Base-by-base conservation (phyloP, 2,888 invertebrate genomes). In the Ceramica pisi region DNA sequence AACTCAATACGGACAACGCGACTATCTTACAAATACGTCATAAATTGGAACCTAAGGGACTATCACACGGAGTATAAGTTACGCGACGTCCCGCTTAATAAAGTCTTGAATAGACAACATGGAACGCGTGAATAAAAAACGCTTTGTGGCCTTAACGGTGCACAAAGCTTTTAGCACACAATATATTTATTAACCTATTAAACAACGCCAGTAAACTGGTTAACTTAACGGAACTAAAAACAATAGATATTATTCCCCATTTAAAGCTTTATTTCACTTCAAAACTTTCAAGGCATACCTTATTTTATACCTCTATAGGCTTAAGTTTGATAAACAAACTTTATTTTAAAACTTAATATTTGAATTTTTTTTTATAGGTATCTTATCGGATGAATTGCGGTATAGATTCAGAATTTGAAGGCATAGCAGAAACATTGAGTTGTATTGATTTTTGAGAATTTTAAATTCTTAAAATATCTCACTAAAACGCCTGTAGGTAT, bases 21-120 rank as follows among this genome's bases (percentile, higher is more conserved):
- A 38, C 51, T 72, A 51, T 66, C 46, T 19, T 63, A 53, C 61
- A 46, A 78, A 71, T 77, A 65, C 10, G 19, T 41, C 23, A 59
- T 44, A 79, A 66, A 66, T 79, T 69, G 48, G 21, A 57, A 61
- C 12, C n/a, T 51, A n/a, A 21, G 14, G 67, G 53, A 14, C 7
- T 3, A 35, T 56, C 35, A 38, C 2, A 38, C 7, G n/a, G 21
- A 1, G 38, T 8, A 12, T 21, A 8, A 14, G 14, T n/a, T n/a
- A 10, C 21, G 2, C 50, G 9, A n/a, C 48, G 9, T 48, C 8
- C n/a, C 19, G 48, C 50, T 50, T 50, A n/a, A 12, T 21, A 3
- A 50, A 50, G 21, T n/a, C 10, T 6, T 16, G 38, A 38, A 31
- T 31, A 31, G 6, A 31, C 6, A 31, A 5, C 4, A 31, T 31